Percentiles rank a stretch among this genome's conserved stretches.
phyloP scores from a whole-genome alignment of 1,140 invertebrate genomes.

The Polyergus mexicanus region DNA sequence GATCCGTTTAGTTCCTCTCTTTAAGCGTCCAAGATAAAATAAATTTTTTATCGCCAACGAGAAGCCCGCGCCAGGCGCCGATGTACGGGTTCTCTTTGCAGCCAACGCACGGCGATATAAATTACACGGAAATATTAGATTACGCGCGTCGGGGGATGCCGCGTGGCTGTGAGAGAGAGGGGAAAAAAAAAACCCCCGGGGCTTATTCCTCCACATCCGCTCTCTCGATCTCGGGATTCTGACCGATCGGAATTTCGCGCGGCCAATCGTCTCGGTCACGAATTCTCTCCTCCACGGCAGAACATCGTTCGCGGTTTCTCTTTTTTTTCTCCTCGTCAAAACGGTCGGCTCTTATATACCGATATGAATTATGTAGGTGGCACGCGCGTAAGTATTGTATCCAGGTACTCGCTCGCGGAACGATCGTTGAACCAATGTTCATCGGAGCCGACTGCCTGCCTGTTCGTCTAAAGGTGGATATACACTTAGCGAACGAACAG shows the following conservation, averaged over 20 bases:
- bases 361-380: slow-evolving; percentile 76
- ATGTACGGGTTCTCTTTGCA: slow-evolving; percentile 36
- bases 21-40: background rate
- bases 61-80: background rate
- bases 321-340: slow-evolving; percentile 48
- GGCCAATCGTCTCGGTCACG: background rate
- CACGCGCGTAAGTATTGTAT: slow-evolving; percentile 66
- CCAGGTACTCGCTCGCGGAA: slow-evolving; percentile 71
- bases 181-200: background rate
- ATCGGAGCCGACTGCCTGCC: slow-evolving; percentile 71
- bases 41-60: background rate
- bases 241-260: slow-evolving; percentile 31
- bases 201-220: slow-evolving; percentile 7
- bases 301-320: slow-evolving; percentile 4
- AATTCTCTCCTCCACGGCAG: slow-evolving; percentile 14
- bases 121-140: slow-evolving; percentile 78
- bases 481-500: no score
- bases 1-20: background rate
- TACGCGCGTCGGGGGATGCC: slow-evolving; percentile 61
- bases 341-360: slow-evolving; percentile 54
- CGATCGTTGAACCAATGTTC: slow-evolving; percentile 78
- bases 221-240: slow-evolving; percentile 18
- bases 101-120: slow-evolving; percentile 61
- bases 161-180: slow-evolving; percentile 46
- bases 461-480: slow-evolving; percentile 32